Evolutionary conservation across 2,888 invertebrate species (phyloP), one percentile per base, ranked within the genome.

Genomic region (Trisateles emortualis): DNA sequence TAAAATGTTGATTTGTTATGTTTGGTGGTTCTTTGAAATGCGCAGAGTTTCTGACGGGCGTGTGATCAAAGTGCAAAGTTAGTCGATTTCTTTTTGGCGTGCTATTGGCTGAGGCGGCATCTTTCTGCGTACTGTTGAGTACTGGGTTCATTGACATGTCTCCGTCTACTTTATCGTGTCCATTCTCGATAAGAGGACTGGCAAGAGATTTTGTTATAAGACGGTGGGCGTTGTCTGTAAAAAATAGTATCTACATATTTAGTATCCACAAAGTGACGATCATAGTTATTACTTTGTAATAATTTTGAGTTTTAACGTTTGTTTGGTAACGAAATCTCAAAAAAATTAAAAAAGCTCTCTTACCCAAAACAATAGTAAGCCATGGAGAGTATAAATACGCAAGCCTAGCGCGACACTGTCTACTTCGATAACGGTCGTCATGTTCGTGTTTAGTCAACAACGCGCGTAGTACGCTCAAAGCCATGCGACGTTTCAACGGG

Each of bases 401-500:
- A 46, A 99, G 97, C 43, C 99, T 94, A 4, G 96, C 95, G 77
- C 97, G 96, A 3, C 96, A 96, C 93, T 96, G 96, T 81, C 96
- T 95, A 70, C 95, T 95, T 70, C 96, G 95, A 83, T 98, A 98
- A 54, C 99, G 94, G 83, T 98, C 97, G 85, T 99, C 99, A 78
- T 98, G 94, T 77, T 98, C 97, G 84, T 99, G 99, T 83, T 99
- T 99, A 6, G 98, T 98, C 68, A 99, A 89, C 59, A 98, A 90
- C 83, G 98, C 97, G 55, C 98, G 94, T 16, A 99, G 90, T 10
- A 97, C 96, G 30, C 93, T 91, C 56, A 99, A 93, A 0, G 98
- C 98, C 41, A 95, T 94, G 59, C 96, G 96, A 0, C 99, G 94
- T 65, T 98, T 96, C 59, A 97, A 96, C 0, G 96, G 94, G 14